Evolutionary conservation across 2,113 vertebrate genomes (phyloP).

Genomic region (Rhinolophus ferrumequinum): DNA sequence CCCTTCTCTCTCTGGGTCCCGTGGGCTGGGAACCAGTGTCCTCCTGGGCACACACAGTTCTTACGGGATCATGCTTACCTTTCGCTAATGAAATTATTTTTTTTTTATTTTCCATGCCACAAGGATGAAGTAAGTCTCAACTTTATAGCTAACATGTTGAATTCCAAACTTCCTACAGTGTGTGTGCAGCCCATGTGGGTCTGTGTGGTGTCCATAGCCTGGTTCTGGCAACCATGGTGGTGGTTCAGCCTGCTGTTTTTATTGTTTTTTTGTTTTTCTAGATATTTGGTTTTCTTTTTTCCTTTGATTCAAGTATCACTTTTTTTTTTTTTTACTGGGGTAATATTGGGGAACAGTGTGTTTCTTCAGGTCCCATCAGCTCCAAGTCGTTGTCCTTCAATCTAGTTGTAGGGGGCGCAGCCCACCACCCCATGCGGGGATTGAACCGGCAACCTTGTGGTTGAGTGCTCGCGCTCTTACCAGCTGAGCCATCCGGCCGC

Average conservation of each 20-base stretch:
- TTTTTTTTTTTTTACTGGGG: no score
- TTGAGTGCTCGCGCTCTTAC: no score
- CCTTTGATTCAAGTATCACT: no score
- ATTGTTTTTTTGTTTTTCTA: neutral
- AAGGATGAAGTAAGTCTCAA: slow-evolving; percentile 89
- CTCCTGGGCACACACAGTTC: fast-evolving
- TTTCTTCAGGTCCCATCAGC: no score
- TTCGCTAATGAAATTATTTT: slow-evolving; percentile 77
- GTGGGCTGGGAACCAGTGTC: neutral
- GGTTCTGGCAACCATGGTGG: neutral
- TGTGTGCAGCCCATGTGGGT: neutral
- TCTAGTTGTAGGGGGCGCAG: no score
- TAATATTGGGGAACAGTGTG: no score
- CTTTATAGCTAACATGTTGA: neutral
- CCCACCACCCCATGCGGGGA: no score
- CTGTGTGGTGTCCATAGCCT: neutral
- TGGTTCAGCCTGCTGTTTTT: neutral
- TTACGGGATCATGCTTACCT: neutral
- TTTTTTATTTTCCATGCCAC: slow-evolving; percentile 84
- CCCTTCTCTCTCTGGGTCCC: neutral
- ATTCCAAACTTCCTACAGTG: neutral
- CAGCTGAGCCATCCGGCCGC: no score
- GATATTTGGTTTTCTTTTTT: no score
- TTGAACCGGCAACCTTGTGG: no score
- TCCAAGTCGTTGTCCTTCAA: no score